Evolutionary conservation across 2,797 vertebrate species (phyloP).

Genomic region (Leptoclinus maculatus): DNA sequence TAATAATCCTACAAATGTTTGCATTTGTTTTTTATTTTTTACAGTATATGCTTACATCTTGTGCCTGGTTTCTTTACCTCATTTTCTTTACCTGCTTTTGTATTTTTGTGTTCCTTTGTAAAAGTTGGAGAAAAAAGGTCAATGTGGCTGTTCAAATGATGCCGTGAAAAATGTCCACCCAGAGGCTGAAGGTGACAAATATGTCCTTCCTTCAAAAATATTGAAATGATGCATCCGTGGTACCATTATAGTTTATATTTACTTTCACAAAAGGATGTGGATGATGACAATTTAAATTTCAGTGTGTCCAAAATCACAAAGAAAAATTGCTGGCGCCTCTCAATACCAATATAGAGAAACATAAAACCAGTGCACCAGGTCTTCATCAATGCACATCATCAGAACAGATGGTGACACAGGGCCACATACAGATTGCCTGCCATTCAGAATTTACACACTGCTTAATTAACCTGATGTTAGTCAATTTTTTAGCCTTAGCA

Average conservation of each 20-base stretch:
- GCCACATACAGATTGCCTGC: conserved; percentile 13
- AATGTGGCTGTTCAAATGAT: not conserved
- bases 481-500: not conserved
- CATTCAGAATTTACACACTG: conserved; percentile 9
- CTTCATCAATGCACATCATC: not conserved
- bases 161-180: not conserved
- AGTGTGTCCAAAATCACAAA: not conserved
- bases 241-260: no score
- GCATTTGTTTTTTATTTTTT: not conserved
- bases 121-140: no score
- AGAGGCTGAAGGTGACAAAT: not conserved
- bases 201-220: not conserved
- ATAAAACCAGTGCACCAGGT: no score
- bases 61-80: not conserved
- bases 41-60: not conserved
- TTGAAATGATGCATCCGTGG: no score
- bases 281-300: no score
- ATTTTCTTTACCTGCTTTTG: not conserved
- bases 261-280: no score
- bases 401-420: conserved; percentile 22
- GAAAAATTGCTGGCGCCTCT: not conserved
- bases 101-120: not conserved
- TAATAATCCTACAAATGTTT: not conserved
- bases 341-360: not conserved
- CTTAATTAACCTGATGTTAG: not conserved